phyloP scores from a whole-genome alignment of 1,140 invertebrate genomes.

The Megathymus violae region DNA sequence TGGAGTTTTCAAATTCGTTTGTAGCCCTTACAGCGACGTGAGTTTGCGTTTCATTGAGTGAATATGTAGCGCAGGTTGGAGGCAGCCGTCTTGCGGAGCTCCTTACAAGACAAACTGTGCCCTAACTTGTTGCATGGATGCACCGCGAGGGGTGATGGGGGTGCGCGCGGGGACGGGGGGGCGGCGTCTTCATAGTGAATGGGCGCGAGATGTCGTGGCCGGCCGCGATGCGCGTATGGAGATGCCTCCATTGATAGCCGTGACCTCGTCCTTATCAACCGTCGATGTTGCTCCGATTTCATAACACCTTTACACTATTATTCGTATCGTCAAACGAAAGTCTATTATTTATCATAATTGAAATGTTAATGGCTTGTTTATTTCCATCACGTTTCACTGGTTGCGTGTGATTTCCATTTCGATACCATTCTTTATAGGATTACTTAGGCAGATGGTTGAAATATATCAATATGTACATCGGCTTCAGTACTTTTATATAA shows the following conservation, averaged over 20 bases:
- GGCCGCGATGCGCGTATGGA: constrained; percentile 78
- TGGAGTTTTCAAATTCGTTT: neutral
- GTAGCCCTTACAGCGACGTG: neutral
- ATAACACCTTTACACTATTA: constrained; percentile 36
- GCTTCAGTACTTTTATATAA: too few species aligned
- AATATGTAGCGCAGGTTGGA: constrained; percentile 19
- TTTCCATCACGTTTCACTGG: constrained; percentile 14
- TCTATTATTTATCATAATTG: constrained; percentile 23
- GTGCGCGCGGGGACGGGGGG: constrained; percentile 43
- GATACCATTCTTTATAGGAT: constrained; percentile 6
- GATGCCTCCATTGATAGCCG: constrained; percentile 80
- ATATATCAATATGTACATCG: neutral
- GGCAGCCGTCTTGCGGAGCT: constrained; percentile 51
- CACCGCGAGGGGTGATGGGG: constrained; percentile 57
- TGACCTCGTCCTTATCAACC: constrained; percentile 76
- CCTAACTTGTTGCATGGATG: constrained; percentile 82
- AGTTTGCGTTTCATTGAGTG: constrained; percentile 17
- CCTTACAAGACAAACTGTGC: constrained; percentile 67
- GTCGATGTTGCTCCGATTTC: constrained; percentile 53
- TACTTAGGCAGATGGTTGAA: neutral
- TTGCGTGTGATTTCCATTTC: constrained; percentile 24
- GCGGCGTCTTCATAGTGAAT: constrained; percentile 78
- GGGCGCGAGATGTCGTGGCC: constrained; percentile 80
- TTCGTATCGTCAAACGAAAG: constrained; percentile 9
- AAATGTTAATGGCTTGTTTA: constrained; percentile 10